These are phyloP conservation scores for Blera fallax DNA, from an alignment of 2,888 invertebrate species.

Conservation along the genomic window DNA sequence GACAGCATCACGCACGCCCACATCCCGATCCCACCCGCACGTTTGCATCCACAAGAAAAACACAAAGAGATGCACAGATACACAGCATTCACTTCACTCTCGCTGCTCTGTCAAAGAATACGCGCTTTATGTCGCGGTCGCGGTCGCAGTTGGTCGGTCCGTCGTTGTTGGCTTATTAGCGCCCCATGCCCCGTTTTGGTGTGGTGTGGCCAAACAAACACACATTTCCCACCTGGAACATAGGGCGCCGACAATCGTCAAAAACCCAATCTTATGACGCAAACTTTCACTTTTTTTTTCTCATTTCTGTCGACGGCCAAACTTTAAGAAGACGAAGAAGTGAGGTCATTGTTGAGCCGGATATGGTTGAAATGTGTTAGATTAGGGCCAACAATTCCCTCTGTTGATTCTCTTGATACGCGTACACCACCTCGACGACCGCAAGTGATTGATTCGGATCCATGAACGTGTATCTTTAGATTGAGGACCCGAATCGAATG, in stretches of 20 bases:
- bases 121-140: conserved; percentile 40
- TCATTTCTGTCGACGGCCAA: neutral
- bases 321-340: conserved; percentile 7
- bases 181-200: neutral
- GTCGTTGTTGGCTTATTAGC: conserved; percentile 29
- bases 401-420: neutral
- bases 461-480: neutral
- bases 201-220: conserved; percentile 36
- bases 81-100: conserved; percentile 15
- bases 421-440: neutral
- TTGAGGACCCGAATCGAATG: conserved; percentile 29
- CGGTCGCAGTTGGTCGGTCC: no score
- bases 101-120: conserved; percentile 13
- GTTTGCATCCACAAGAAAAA: neutral
- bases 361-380: conserved; percentile 67
- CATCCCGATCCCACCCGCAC: conserved; percentile 54
- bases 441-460: conserved; percentile 52
- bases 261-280: conserved; percentile 48
- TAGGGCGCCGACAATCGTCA: conserved; percentile 25
- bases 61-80: conserved; percentile 44
- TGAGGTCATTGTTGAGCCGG: conserved; percentile 66
- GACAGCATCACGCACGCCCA: conserved; percentile 48
- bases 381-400: conserved; percentile 34
- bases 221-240: conserved; percentile 56
- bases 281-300: conserved; percentile 66